phyloP scores from a whole-genome alignment of 2,797 vertebrate species.

The Florisuga fusca region DNA sequence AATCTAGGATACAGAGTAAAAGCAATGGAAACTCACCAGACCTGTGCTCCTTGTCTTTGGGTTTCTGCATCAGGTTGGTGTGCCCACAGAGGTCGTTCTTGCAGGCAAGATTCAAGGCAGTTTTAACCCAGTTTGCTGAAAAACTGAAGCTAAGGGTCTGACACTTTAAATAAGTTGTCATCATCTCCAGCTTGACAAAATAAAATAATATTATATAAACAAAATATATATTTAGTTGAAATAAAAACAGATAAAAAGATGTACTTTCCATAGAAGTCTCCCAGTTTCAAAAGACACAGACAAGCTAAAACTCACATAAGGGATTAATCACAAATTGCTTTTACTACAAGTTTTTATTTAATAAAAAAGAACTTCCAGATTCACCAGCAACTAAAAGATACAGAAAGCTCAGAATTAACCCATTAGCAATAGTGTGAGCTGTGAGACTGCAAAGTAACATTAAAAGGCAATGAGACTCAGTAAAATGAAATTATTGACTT shows the following conservation, averaged over 20 bases:
- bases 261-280: neutral
- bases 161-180: neutral
- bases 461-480: neutral
- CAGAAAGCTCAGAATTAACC: neutral
- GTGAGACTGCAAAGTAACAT: neutral
- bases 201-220: neutral
- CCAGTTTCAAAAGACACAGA: neutral
- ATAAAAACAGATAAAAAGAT: too few relatives aligned
- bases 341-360: neutral
- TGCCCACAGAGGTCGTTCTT: neutral
- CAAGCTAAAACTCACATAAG: neutral
- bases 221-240: neutral
- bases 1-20: neutral
- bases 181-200: neutral
- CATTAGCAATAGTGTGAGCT: neutral
- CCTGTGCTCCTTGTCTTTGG: neutral
- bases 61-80: neutral
- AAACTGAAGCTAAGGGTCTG: neutral
- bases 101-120: neutral
- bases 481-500: neutral
- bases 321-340: neutral
- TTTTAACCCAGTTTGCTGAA: neutral
- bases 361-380: neutral
- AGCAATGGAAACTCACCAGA: accelerated
- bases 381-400: neutral